phyloP scores from a whole-genome alignment of 2,797 vertebrate species.

The Coccyzus lansbergi region DNA sequence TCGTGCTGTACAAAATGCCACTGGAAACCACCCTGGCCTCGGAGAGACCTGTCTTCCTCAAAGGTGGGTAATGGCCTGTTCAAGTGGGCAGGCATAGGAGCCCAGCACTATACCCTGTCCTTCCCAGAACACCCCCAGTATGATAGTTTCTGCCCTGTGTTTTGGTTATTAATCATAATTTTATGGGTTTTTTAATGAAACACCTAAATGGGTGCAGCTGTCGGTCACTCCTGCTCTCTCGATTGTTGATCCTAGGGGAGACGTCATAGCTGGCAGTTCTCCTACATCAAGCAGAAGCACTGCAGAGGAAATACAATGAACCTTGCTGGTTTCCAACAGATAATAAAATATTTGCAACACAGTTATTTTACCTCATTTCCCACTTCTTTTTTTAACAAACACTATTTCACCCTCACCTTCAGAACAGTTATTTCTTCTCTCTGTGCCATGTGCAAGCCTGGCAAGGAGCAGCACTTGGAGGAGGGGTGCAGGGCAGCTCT shows the following conservation, averaged over 20 bases:
- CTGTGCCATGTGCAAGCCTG: background rate
- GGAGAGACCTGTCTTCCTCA: background rate
- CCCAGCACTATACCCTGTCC: background rate
- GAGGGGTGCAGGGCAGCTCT: background rate
- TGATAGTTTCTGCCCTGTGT: background rate
- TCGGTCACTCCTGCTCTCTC: background rate
- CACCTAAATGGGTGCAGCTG: background rate
- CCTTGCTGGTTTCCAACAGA: background rate
- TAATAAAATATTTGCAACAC: background rate
- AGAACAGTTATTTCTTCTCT: background rate
- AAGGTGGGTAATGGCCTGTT: background rate
- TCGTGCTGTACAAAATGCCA: fast-evolving
- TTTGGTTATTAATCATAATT: background rate
- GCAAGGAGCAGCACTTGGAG: background rate
- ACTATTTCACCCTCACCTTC: background rate
- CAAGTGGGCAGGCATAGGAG: background rate
- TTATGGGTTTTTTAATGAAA: background rate
- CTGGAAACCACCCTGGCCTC: background rate
- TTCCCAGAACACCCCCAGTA: background rate
- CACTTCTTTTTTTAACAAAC: background rate
- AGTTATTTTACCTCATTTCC: background rate
- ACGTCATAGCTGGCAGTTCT: conserved; percentile 36
- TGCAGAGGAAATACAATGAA: background rate
- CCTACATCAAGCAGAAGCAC: background rate
- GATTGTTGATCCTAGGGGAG: background rate